Percentiles rank a stretch among this genome's conserved stretches.
phyloP scores from a whole-genome alignment of 2,888 invertebrate genomes.

The Dicranocentrus wangi region DNA sequence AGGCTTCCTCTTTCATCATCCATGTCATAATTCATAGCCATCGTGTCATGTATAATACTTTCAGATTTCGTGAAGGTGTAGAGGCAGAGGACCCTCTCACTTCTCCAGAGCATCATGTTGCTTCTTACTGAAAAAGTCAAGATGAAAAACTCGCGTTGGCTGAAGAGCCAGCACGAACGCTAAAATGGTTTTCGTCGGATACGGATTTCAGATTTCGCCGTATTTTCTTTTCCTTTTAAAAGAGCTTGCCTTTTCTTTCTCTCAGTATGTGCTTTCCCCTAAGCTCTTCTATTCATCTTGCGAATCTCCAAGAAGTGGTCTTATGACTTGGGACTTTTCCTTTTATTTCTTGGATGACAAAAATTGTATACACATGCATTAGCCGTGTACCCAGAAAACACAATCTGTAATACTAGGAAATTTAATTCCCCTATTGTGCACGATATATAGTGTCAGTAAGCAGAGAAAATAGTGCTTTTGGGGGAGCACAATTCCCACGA shows the following conservation, averaged over 20 bases:
- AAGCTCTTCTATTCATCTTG: neutral
- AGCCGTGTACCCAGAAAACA: neutral
- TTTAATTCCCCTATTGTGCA: neutral
- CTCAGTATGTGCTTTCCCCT: neutral
- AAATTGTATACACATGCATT: neutral
- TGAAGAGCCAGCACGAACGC: too few species aligned
- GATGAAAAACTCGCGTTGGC: too few species aligned
- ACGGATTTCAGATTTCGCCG: neutral
- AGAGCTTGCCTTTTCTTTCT: neutral
- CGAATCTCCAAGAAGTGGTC: neutral
- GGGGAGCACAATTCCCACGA: too few species aligned
- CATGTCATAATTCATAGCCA: too few species aligned
- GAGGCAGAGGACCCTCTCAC: too few species aligned
- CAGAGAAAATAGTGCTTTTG: too few species aligned
- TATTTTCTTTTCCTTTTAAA: conserved; percentile 3
- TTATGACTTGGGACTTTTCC: neutral
- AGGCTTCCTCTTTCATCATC: too few species aligned
- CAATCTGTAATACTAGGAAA: neutral
- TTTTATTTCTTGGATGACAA: neutral
- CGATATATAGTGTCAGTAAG: conserved; percentile 1
- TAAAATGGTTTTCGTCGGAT: too few species aligned
- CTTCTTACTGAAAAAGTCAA: too few species aligned
- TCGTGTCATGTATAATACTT: too few species aligned
- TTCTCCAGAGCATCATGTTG: too few species aligned
- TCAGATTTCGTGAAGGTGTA: too few species aligned